These are phyloP conservation scores for Callimorpha dominula DNA, from an alignment of 2,888 invertebrate species.

Conservation along the genomic window DNA sequence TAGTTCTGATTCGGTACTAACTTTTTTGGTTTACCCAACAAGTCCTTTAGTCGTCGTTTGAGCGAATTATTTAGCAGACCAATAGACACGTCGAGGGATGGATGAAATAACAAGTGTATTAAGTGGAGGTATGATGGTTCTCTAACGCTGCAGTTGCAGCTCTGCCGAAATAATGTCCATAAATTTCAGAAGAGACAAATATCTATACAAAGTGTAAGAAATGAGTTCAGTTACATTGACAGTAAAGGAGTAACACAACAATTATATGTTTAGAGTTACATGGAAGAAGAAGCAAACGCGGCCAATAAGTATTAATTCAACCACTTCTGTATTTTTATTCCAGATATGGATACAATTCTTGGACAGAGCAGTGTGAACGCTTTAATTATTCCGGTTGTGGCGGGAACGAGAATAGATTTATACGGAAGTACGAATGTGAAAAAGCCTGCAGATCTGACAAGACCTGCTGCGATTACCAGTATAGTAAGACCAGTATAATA, in stretches of 20 bases:
- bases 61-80: background rate
- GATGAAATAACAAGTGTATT: background rate
- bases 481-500: background rate
- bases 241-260: no score
- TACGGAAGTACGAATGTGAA: background rate
- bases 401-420: conserved; percentile 37
- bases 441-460: background rate
- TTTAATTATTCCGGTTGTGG: conserved; percentile 38
- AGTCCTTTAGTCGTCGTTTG: background rate
- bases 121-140: no score
- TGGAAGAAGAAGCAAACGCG: no score
- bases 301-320: no score
- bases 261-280: no score
- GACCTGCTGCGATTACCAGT: conserved; percentile 2
- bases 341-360: conserved; percentile 40
- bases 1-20: background rate
- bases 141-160: no score
- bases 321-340: background rate
- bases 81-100: background rate
- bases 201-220: no score
- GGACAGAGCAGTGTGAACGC: conserved; percentile 16
- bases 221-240: no score
- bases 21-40: no score
- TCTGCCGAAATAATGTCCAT: no score
- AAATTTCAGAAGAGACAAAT: no score